Conservation (phyloP, 2,888 invertebrate species). For the Germaria angustata region DNA sequence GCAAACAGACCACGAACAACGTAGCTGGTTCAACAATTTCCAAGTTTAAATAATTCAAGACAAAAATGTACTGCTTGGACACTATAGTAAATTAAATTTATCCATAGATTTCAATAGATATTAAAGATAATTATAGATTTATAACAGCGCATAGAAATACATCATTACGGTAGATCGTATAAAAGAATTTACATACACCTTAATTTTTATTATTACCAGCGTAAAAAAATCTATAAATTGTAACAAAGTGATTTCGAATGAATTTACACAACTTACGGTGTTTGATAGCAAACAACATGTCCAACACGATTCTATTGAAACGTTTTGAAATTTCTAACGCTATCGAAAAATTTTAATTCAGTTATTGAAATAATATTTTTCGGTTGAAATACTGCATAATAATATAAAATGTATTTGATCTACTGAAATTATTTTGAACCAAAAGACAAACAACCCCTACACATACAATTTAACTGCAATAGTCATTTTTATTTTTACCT, state of each 20-base stretch:
- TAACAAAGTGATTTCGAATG: no score
- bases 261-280: no score
- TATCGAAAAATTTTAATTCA: no score
- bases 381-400: no score
- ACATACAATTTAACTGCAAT: constrained; percentile 54
- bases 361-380: background rate
- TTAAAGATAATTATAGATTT: constrained; percentile 25
- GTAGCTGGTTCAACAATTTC: constrained; percentile 57
- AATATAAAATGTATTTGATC: constrained; percentile 1
- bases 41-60: constrained; percentile 51
- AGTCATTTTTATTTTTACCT: constrained; percentile 31
- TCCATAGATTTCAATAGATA: constrained; percentile 38
- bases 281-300: no score
- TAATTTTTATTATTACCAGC: background rate
- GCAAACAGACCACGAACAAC: constrained; percentile 83
- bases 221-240: background rate
- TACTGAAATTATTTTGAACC: constrained; percentile 7
- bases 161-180: constrained; percentile 22
- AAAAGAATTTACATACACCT: no score
- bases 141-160: constrained; percentile 12
- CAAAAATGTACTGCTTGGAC: constrained; percentile 8
- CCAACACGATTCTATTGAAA: no score
- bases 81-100: constrained; percentile 49
- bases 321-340: no score
- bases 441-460: background rate